Evolutionary conservation across 2,797 vertebrate genomes (phyloP).

Genomic region (Apodemus agrarius): DNA sequence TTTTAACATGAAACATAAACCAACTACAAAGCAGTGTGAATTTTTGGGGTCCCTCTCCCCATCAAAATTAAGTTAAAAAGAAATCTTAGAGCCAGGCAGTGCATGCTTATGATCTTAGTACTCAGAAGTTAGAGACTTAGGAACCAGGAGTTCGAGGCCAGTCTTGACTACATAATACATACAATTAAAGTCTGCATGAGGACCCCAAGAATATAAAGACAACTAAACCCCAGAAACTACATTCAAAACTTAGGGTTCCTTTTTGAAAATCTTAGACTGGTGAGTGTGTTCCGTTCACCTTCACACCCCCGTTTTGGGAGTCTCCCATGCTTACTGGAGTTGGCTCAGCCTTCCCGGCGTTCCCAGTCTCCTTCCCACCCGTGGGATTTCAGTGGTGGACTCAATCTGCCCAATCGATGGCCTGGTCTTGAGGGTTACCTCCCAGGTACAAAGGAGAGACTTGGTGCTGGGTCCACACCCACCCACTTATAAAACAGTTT

Average conservation of each 20-base stretch:
- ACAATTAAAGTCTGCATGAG: not conserved
- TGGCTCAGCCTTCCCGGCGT: not conserved
- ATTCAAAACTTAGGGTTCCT: not conserved
- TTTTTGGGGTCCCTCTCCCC: not conserved
- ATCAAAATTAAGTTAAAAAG: not conserved
- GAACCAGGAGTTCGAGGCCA: not conserved
- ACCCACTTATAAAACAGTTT: slow-evolving; percentile 68
- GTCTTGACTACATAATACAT: too few species aligned
- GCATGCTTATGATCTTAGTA: not conserved
- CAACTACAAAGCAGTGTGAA: slow-evolving; percentile 17
- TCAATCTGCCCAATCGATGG: not conserved
- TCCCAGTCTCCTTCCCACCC: not conserved
- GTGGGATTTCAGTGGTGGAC: slow-evolving; percentile 13
- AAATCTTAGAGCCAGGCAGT: not conserved
- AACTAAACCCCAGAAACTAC: not conserved
- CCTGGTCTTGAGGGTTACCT: slow-evolving; percentile 30
- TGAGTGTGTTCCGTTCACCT: not conserved
- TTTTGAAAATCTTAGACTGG: not conserved
- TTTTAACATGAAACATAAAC: slow-evolving; percentile 48
- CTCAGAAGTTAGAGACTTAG: not conserved
- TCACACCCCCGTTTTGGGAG: not conserved
- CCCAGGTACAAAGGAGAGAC: slow-evolving; percentile 13
- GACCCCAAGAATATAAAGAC: not conserved
- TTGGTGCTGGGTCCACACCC: slow-evolving; percentile 31
- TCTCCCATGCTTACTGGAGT: slow-evolving; percentile 4